phyloP scores from a whole-genome alignment of 2,888 invertebrate genomes.

The Cephus runcator region DNA sequence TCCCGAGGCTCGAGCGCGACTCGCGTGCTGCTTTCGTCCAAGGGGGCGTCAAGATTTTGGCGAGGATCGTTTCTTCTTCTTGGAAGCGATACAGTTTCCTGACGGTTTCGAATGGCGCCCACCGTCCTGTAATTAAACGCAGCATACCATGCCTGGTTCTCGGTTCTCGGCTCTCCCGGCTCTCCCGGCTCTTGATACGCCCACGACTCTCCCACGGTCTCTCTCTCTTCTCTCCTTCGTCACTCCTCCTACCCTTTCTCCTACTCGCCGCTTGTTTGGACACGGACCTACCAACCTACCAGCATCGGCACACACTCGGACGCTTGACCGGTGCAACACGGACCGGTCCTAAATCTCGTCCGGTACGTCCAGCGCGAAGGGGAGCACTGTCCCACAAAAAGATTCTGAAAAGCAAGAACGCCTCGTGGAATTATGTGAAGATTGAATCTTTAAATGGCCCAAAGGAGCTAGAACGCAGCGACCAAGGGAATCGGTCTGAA shows the following conservation, averaged over 20 bases:
- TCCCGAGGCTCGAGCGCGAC: background rate
- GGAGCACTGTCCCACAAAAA: background rate
- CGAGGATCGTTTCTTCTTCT: background rate
- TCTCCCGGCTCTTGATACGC: constrained; percentile 18
- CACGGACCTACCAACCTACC: background rate
- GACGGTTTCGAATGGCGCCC: background rate
- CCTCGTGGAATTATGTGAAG: background rate
- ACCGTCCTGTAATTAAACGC: constrained; percentile 29
- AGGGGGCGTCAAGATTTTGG: background rate
- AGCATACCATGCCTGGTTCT: constrained; percentile 18
- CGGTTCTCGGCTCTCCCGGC: background rate
- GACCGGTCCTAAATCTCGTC: constrained; percentile 22
- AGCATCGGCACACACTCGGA: background rate
- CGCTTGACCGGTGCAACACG: constrained; percentile 9
- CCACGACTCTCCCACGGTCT: constrained; percentile 31
- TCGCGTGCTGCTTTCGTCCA: background rate
- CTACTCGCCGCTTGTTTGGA: constrained; percentile 2
- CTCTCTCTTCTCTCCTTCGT: constrained; percentile 1
- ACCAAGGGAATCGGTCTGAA: background rate
- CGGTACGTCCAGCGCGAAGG: background rate
- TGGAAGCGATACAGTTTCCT: background rate
- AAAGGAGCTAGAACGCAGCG: background rate
- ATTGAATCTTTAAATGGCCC: constrained; percentile 17
- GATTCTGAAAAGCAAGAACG: background rate
- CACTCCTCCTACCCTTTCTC: constrained; percentile 3